A percentile compares a stretch with the other conserved stretches of the same genome.
These are phyloP conservation scores for Pyrocephalus nanus DNA, from an alignment of 2,797 vertebrate genomes.

Conservation along the genomic window DNA sequence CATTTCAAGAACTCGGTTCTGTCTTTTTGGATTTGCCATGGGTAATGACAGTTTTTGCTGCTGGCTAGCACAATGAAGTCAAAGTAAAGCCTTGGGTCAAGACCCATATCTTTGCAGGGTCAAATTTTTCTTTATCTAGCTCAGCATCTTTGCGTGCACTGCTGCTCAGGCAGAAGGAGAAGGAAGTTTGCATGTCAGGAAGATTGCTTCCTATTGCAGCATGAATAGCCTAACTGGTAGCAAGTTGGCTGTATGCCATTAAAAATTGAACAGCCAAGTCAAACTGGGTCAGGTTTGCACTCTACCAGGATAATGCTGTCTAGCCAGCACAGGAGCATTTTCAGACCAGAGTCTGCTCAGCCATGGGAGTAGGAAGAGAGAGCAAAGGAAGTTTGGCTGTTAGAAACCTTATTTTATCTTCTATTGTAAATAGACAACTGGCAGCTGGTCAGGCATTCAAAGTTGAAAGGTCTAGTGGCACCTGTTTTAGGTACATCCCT, in stretches of 20 bases:
- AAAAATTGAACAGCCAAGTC: constrained; percentile 56
- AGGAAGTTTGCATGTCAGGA: constrained; percentile 71
- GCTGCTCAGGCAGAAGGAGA: constrained; percentile 57
- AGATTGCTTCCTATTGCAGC: constrained; percentile 77
- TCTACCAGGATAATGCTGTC: constrained; percentile 46
- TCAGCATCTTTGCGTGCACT: constrained; percentile 28
- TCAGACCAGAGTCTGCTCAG: constrained; percentile 4
- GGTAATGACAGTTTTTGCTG: neutral
- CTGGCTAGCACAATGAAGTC: neutral
- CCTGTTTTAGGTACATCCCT: constrained; percentile 71
- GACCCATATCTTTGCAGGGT: neutral
- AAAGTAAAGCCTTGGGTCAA: neutral
- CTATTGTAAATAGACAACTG: constrained; percentile 54
- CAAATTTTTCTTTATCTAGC: constrained; percentile 37
- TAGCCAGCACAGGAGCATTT: constrained; percentile 19
- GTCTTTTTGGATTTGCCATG: neutral
- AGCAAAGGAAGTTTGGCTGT: constrained; percentile 54
- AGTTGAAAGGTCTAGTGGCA: constrained; percentile 70
- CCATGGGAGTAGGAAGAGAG: constrained; percentile 30
- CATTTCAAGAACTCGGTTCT: neutral
- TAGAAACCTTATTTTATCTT: constrained; percentile 54
- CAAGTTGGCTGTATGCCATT: constrained; percentile 69
- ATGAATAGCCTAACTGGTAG: constrained; percentile 74
- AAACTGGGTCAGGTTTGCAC: constrained; percentile 50
- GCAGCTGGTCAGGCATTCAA: constrained; percentile 47